Evolutionary conservation across 2,888 invertebrate genomes (phyloP).

Genomic region (Strigamia transsilvanica): DNA sequence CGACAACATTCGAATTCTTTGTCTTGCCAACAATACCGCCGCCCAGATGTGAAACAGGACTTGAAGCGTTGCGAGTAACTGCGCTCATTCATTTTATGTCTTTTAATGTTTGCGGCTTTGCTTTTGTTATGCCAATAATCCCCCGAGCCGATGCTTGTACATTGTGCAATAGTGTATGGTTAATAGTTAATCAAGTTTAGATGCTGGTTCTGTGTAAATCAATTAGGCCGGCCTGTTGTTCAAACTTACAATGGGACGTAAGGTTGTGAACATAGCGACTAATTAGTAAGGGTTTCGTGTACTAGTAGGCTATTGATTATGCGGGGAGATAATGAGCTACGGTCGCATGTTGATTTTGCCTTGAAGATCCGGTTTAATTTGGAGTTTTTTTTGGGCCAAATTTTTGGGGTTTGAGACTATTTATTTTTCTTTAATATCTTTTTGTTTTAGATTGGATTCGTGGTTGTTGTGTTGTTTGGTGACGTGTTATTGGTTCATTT

Average conservation of each 20-base stretch:
- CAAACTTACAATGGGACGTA: not conserved
- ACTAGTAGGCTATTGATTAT: not conserved
- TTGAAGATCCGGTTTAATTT: not conserved
- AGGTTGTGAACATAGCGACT: not conserved
- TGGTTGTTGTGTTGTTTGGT: not conserved
- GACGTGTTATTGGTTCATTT: not conserved
- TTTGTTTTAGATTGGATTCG: not conserved
- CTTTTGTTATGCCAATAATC: conserved; percentile 21
- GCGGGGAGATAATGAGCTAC: not conserved
- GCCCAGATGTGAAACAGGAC: not conserved
- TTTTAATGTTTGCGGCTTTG: conserved; percentile 1
- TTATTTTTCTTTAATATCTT: not conserved
- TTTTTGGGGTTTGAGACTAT: not conserved
- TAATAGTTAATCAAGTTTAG: conserved; percentile 38
- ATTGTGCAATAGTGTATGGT: conserved; percentile 16
- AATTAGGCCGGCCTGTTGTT: not conserved
- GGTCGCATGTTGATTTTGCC: not conserved
- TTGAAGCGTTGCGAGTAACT: conserved; percentile 2
- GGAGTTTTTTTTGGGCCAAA: not conserved
- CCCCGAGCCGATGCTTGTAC: not conserved
- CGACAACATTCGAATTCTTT: not conserved
- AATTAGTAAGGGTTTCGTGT: not conserved
- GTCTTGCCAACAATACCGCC: not conserved
- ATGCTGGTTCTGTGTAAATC: conserved; percentile 26
- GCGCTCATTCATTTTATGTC: conserved; percentile 19